phyloP scores from a whole-genome alignment of 1,140 invertebrate species.

The Hycleus cichorii region DNA sequence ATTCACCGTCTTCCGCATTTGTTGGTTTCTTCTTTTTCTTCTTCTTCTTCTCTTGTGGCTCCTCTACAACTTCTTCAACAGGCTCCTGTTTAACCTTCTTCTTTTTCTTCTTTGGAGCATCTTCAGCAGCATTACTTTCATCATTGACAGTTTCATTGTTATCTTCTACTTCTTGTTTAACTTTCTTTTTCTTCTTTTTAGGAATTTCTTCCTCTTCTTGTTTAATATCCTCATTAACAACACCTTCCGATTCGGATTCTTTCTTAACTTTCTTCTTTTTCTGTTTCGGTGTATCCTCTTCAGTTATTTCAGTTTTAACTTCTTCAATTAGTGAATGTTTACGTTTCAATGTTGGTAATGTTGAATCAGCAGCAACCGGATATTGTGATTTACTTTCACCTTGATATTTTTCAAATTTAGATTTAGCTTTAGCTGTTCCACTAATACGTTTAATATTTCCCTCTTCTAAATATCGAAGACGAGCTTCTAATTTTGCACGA shows the following conservation, averaged over 20 bases:
- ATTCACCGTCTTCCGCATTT: slow-evolving; percentile 16
- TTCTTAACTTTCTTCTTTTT: slow-evolving; percentile 36
- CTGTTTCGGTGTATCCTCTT: slow-evolving; percentile 18
- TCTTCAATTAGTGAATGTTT: slow-evolving; percentile 41
- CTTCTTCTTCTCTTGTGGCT: slow-evolving; percentile 27
- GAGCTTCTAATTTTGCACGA: slow-evolving; percentile 76
- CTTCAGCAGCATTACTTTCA: slow-evolving; percentile 24
- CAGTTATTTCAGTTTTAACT: slow-evolving; percentile 33
- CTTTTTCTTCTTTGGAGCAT: slow-evolving; percentile 34
- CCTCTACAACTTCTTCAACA: slow-evolving; percentile 16
- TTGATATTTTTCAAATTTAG: slow-evolving; percentile 88
- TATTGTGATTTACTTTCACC: slow-evolving; percentile 64
- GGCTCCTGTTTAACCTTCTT: slow-evolving; percentile 26
- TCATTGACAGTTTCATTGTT: slow-evolving; percentile 13
- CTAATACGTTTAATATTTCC: slow-evolving; percentile 75
- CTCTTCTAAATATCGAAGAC: slow-evolving; percentile 73
- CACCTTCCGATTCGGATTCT: slow-evolving; percentile 25
- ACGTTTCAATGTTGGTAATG: slow-evolving; percentile 46
- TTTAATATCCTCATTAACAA: slow-evolving; percentile 20
- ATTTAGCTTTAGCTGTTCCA: slow-evolving; percentile 78
- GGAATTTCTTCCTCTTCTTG: slow-evolving; percentile 28
- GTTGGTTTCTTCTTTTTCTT: slow-evolving; percentile 32
- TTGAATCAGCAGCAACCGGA: slow-evolving; percentile 52
- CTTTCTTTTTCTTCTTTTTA: slow-evolving; percentile 27
- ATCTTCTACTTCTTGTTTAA: slow-evolving; percentile 15